phyloP scores from a whole-genome alignment of 2,888 invertebrate genomes.

The Agonopterix subpropinquella region DNA sequence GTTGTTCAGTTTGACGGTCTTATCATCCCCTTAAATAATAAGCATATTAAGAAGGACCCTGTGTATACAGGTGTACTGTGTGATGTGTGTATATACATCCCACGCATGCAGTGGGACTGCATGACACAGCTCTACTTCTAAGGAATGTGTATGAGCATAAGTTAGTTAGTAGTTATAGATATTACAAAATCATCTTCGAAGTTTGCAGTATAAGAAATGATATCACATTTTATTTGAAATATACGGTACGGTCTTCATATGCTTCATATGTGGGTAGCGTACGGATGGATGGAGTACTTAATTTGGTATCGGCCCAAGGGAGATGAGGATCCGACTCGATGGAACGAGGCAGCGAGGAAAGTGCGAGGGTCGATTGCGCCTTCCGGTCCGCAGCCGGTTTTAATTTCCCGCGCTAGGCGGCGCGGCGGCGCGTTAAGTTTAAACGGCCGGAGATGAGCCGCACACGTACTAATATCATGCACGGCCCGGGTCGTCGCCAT shows the following conservation, averaged over 20 bases:
- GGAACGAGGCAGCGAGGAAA: conserved; percentile 18
- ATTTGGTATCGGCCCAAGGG: conserved; percentile 7
- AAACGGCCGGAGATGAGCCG: conserved; percentile 73
- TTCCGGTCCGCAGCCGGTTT: conserved; percentile 69
- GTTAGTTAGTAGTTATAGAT: too few relatives aligned
- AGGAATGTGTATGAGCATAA: too few relatives aligned
- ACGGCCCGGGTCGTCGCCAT: conserved; percentile 80
- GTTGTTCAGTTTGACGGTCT: too few relatives aligned
- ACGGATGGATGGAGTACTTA: conserved; percentile 2
- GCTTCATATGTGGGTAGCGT: neutral
- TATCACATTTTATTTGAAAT: too few relatives aligned
- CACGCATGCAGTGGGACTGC: too few relatives aligned
- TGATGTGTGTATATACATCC: too few relatives aligned
- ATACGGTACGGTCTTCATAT: neutral
- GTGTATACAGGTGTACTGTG: too few relatives aligned
- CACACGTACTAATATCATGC: conserved; percentile 73
- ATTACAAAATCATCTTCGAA: too few relatives aligned
- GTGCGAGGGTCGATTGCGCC: conserved; percentile 50
- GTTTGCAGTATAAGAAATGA: too few relatives aligned
- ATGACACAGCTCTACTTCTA: too few relatives aligned
- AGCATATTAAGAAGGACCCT: too few relatives aligned
- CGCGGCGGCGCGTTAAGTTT: conserved; percentile 57
- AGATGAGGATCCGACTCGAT: conserved; percentile 6
- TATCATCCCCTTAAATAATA: too few relatives aligned
- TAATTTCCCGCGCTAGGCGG: conserved; percentile 66